Evolutionary conservation across 2,797 vertebrate species (phyloP), one percentile per base, ranked within the genome.

Genomic region (Vireo griseus): DNA sequence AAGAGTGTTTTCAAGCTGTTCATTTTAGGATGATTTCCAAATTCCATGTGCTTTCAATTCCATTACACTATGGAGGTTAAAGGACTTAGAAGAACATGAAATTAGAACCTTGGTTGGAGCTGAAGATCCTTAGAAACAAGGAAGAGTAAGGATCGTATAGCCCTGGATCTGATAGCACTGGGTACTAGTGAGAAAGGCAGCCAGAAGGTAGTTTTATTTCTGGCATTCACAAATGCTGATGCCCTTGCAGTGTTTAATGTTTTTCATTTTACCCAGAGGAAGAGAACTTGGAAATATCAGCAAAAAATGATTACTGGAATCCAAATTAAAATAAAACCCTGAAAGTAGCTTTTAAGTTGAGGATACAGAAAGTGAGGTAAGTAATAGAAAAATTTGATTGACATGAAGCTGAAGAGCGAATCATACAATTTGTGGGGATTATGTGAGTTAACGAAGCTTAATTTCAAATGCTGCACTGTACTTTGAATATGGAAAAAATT

Each of bases 131-230:
- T 89, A 45, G 57, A 86, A 93, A 72, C 2, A 8, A 59, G 15
- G 17, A 82, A 79, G 8, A 57, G 29, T 57, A 47, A 78, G n/a
- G 45, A 80, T 90, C n/a, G 4, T 62, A 45, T 16, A 80, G 69
- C n/a, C 25, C 54, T 75, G 69, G 21, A 35, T 86, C 78, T 63
- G 62, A 59, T 92, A 73, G 37, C 61, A 50, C 45, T 67, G 73
- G 52, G 42, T 92, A 72, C 62, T 86, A 54, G 54, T 28, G 31
- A 89, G 55, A 79, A 78, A 71, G 39, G 39, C 35, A 31, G 45
- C 45, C 90, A 92, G 73, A 92, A 94, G 62, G 69, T 75, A 65
- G 62, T 72, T 93, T 83, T 90, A 54, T 90, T 96, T 90, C 58
- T 90, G 57, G 83, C 66, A 55, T 81, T 93, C 68, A 63, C 65